A percentile compares a stretch with the other conserved stretches of the same genome.
Conservation (phyloP, 2,888 invertebrate genomes). For the Anthrax anthrax region DNA sequence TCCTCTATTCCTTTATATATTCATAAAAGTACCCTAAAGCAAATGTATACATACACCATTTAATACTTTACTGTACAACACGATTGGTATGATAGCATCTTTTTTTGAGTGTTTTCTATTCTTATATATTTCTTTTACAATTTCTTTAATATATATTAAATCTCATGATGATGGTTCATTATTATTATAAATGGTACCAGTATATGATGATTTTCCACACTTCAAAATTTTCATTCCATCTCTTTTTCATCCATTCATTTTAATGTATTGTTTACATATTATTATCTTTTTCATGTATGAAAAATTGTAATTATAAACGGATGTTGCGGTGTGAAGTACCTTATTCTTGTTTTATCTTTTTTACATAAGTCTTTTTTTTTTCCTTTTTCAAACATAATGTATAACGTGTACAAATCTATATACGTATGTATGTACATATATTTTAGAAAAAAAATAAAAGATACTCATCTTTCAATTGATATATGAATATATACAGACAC, state of each 20-base stretch:
- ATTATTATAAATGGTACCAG: neutral
- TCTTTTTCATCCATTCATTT: neutral
- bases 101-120: no score
- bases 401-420: neutral
- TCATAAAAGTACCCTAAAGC: no score
- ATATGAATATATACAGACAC: no score
- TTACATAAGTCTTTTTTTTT: neutral
- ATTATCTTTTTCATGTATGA: constrained; percentile 1
- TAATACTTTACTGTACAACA: no score
- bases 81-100: no score
- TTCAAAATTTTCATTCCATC: neutral
- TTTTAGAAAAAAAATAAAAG: neutral
- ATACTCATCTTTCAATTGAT: no score
- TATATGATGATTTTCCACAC: neutral
- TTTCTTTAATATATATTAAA: neutral
- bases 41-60: no score
- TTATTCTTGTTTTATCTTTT: neutral
- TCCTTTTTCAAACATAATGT: no score
- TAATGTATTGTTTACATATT: constrained; percentile 2
- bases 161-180: neutral
- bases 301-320: neutral
- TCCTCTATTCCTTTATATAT: neutral
- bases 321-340: neutral
- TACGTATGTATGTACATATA: no score
- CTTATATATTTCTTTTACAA: no score